A percentile compares a stretch with the other conserved stretches of the same genome.
phyloP scores from a whole-genome alignment of 2,113 vertebrate species.

The Tyrannus savana region DNA sequence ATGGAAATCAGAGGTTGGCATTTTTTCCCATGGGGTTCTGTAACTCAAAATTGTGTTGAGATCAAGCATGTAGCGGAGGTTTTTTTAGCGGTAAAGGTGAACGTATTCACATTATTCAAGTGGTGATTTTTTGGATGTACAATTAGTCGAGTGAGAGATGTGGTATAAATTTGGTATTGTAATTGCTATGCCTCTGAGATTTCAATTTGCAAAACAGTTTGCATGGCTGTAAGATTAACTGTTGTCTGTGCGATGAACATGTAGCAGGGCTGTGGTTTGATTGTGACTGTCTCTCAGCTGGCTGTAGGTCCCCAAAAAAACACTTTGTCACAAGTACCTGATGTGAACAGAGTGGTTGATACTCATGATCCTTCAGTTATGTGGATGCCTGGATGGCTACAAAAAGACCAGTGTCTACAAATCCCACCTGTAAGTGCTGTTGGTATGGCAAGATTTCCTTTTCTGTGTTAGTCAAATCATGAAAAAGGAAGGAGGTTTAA shows the following conservation, averaged over 20 bases:
- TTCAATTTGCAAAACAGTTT: conserved; percentile 54
- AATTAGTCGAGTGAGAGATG: conserved; percentile 61
- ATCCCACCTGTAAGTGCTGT: not conserved
- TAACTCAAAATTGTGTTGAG: conserved; percentile 38
- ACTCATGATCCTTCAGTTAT: not conserved
- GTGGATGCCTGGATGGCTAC: not conserved
- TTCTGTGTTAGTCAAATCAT: not conserved
- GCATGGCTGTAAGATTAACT: conserved; percentile 39
- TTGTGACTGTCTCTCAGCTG: not conserved
- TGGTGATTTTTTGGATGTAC: conserved; percentile 64
- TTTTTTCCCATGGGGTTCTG: conserved; percentile 18
- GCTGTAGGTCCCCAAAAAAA: not conserved
- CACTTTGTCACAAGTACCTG: not conserved
- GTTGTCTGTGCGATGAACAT: not conserved
- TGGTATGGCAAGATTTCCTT: not conserved
- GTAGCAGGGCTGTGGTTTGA: not conserved
- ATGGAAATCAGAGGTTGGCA: conserved; percentile 42
- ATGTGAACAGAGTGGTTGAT: not conserved
- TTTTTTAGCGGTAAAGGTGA: conserved; percentile 54
- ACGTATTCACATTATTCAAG: conserved; percentile 67
- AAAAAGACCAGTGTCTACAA: not conserved
- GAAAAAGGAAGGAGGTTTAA: not conserved
- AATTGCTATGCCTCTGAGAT: conserved; percentile 59
- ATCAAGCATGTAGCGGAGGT: not conserved
- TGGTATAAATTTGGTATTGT: conserved; percentile 58